Conservation (phyloP, 2,888 invertebrate species). For the Folsomia manolachei region DNA sequence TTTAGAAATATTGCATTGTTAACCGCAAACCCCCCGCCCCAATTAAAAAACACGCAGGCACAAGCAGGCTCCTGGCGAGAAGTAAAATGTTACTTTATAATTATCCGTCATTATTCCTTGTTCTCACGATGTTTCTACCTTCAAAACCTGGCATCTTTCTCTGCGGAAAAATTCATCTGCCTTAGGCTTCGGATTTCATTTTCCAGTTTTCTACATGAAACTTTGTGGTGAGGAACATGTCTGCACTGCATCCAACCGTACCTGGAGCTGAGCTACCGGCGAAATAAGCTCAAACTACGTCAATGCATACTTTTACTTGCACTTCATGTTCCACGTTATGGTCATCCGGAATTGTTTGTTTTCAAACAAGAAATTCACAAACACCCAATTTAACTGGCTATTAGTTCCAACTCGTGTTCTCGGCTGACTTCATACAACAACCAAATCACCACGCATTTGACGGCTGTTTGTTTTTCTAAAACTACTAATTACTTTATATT, state of each 20-base stretch:
- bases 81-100: conserved; percentile 50
- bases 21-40: conserved; percentile 47
- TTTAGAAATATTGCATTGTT: conserved; percentile 29
- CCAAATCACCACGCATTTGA: conserved; percentile 3
- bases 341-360: too few relatives aligned
- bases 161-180: conserved; percentile 34
- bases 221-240: not conserved
- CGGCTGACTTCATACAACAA: not conserved
- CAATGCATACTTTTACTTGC: too few relatives aligned
- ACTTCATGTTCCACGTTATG: not conserved
- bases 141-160: conserved; percentile 37
- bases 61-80: conserved; percentile 49
- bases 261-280: too few relatives aligned
- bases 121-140: conserved; percentile 49
- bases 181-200: conserved; percentile 27
- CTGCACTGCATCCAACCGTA: too few relatives aligned
- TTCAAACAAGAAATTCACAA: conserved; percentile 10
- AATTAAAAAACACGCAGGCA: conserved; percentile 50
- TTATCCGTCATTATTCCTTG: conserved; percentile 50
- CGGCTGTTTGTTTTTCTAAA: conserved; percentile 15
- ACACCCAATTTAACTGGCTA: conserved; percentile 5
- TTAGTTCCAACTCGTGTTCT: conserved; percentile 3
- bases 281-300: too few relatives aligned
- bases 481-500: conserved; percentile 7
- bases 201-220: not conserved